phyloP scores from a whole-genome alignment of 2,113 vertebrate genomes.

The Sapayoa aenigma region DNA sequence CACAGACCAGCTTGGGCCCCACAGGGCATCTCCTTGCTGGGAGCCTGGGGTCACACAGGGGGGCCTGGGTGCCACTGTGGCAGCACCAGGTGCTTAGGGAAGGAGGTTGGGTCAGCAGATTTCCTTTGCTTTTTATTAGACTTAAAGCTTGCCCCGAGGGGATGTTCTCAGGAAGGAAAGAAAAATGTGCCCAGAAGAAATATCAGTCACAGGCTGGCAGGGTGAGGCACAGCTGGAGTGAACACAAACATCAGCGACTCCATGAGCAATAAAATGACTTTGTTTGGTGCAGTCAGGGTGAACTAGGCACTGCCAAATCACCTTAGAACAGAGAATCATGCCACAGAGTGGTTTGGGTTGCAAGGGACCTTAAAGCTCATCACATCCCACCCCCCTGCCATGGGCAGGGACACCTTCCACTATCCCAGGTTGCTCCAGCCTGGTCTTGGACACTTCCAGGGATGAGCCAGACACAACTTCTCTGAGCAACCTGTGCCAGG shows the following conservation, averaged over 20 bases:
- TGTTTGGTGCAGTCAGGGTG: background rate
- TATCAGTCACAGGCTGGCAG: background rate
- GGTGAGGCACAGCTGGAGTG: background rate
- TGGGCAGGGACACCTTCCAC: background rate
- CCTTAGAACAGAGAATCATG: background rate
- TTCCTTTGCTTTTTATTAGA: conserved; percentile 11
- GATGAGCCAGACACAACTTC: background rate
- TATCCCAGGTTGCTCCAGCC: background rate
- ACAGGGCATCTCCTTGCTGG: background rate
- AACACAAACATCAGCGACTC: background rate
- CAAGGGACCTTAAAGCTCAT: background rate
- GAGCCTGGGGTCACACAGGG: background rate
- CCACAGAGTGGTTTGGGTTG: background rate
- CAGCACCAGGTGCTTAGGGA: background rate
- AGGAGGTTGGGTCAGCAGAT: background rate
- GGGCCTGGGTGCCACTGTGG: rapidly evolving
- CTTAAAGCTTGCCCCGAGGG: background rate
- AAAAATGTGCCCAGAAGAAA: conserved; percentile 24
- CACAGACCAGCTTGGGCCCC: background rate
- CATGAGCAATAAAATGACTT: background rate
- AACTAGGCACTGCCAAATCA: background rate
- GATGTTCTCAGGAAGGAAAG: conserved; percentile 18
- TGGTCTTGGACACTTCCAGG: background rate
- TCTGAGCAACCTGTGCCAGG: background rate
- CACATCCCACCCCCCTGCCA: background rate